Base-by-base conservation (phyloP, 1,140 invertebrate species). In the Papilio dardanus region DNA sequence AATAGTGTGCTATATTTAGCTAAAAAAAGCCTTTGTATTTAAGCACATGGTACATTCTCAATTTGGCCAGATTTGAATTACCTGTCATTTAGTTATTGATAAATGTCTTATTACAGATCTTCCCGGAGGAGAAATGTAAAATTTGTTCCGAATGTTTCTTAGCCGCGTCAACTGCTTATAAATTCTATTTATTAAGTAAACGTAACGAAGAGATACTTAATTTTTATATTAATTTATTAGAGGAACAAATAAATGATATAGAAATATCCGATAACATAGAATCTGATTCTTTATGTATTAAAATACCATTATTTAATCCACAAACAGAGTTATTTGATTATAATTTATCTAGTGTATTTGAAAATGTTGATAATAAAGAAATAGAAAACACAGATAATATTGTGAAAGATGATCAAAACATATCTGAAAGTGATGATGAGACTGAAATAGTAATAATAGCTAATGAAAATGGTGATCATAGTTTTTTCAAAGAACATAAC, bases 121-220 rank as follows among this genome's bases (percentile, higher is more conserved):
- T 75, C 68, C 71, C 82, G 1, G 35, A 46, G 10, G 85, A 88
- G 12, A 82, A 86, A 7, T 86, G 79, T 73, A 90, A 86, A 83
- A 79, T 89, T 10, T 93, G 91, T 77, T 74, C 82, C 4, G 80
- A 86, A n/a, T 93, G 91, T 74, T 90, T 90, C 24, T 76, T 79
- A 12, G 71, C 75, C 6, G 87, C 90, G 16, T 86, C 81, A 31
- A 79, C 81, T 50, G 86, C 89, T 21, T 91, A 90, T 67, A 88
- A 89, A 71, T 93, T 93, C 62, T 88, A 84, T 74, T 76, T 87
- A n/a, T 42, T 81, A 31, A 65, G 83, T 7, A 84, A 84, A 78
- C 75, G 77, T 12, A 89, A 77, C 73, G 75, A 90, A 68, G 83
- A 89, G 68, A 75, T 91, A 2, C 76, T 91, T 0, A 67, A 84